Percentiles rank a stretch among this genome's conserved stretches.
Evolutionary conservation across 1,140 invertebrate genomes (phyloP).

Genomic region (Rhyzopertha dominica): DNA sequence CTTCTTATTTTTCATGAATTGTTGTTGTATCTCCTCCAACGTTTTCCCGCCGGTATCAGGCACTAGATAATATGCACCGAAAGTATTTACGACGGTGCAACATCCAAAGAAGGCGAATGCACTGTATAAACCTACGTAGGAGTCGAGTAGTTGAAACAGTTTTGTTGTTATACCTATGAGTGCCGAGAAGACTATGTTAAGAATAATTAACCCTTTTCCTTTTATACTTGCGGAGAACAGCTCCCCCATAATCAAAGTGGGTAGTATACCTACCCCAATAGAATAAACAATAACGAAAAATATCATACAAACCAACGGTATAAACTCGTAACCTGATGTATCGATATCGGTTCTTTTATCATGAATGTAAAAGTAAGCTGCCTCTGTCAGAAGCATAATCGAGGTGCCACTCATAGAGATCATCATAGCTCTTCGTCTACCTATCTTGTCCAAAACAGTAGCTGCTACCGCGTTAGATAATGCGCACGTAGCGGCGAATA

Average conservation of each 20-base stretch:
- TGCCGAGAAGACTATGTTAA: background rate
- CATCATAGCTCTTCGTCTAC: background rate
- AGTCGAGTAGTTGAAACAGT: background rate
- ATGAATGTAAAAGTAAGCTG: background rate
- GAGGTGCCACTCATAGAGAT: background rate
- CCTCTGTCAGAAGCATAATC: background rate
- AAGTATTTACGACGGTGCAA: background rate
- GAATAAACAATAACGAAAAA: background rate
- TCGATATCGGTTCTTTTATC: background rate
- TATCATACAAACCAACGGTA: background rate
- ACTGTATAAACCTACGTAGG: background rate
- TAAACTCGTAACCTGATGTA: background rate
- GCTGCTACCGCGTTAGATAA: background rate
- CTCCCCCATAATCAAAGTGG: conserved; percentile 1
- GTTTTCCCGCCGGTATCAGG: conserved; percentile 14
- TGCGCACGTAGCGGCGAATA: background rate
- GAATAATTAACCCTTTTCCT: conserved; percentile 1
- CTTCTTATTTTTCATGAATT: too few species aligned
- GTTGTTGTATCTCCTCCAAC: conserved; percentile 15
- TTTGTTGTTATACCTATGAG: background rate
- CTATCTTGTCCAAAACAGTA: background rate
- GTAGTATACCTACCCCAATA: background rate
- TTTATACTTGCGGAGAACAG: conserved; percentile 11
- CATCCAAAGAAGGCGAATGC: background rate
- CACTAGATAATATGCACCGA: conserved; percentile 1